Percentiles rank a stretch among this genome's conserved stretches.
phyloP scores from a whole-genome alignment of 2,797 vertebrate species.

The Typhlichthys subterraneus region DNA sequence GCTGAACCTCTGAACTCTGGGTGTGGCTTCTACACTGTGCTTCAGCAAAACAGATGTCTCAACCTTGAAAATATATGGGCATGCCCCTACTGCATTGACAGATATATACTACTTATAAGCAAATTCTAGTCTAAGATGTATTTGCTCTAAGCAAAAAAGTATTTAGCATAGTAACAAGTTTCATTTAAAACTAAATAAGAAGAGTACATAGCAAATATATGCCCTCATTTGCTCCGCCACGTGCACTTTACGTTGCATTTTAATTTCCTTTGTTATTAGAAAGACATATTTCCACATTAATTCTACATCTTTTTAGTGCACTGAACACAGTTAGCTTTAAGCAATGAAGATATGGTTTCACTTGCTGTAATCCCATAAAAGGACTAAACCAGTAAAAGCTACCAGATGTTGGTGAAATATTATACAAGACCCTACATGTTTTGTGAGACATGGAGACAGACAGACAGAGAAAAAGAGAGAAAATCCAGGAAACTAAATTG shows the following conservation, averaged over 20 bases:
- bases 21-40: conserved; percentile 66
- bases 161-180: too few relatives aligned
- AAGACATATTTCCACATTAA: conserved; percentile 7
- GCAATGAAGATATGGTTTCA: conserved; percentile 38
- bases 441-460: conserved; percentile 28
- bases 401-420: conserved; percentile 73
- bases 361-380: conserved; percentile 59
- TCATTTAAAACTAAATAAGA: too few relatives aligned
- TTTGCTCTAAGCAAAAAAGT: too few relatives aligned
- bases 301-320: conserved; percentile 12
- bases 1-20: conserved; percentile 69
- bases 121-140: conserved; percentile 18
- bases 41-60: conserved; percentile 71
- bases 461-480: conserved; percentile 2
- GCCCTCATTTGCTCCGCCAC: not conserved
- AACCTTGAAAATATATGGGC: conserved; percentile 49
- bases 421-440: conserved; percentile 69
- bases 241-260: too few relatives aligned
- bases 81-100: conserved; percentile 51
- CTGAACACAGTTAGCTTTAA: conserved; percentile 34
- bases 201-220: not conserved
- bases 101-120: conserved; percentile 3
- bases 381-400: conserved; percentile 64
- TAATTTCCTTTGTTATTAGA: conserved; percentile 8
- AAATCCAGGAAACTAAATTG: conserved; percentile 69